These are phyloP conservation scores for Hypselothyrea guttata DNA, from an alignment of 2,888 invertebrate genomes.

Conservation along the genomic window DNA sequence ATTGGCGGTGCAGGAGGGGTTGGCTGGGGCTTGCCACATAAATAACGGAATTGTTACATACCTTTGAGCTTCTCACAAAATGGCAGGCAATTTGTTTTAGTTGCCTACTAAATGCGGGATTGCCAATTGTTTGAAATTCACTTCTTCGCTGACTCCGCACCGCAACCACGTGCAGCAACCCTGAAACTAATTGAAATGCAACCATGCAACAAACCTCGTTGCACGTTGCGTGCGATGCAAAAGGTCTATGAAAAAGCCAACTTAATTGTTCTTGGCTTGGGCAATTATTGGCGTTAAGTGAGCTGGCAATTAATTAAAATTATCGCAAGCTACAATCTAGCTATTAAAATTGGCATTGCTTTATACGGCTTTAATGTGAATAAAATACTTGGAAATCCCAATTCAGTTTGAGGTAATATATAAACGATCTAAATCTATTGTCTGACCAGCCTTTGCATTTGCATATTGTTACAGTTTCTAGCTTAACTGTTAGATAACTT, in stretches of 20 bases:
- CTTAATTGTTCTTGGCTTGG: conserved; percentile 40
- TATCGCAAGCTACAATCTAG: neutral
- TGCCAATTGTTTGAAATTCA: conserved; percentile 53
- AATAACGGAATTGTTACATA: conserved; percentile 33
- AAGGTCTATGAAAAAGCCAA: conserved; percentile 13
- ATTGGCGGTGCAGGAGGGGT: conserved; percentile 1
- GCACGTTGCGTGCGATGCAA: conserved; percentile 32
- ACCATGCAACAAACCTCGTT: conserved; percentile 55
- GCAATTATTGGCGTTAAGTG: conserved; percentile 22
- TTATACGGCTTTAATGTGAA: no score
- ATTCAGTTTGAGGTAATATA: no score
- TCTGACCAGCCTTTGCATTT: no score
- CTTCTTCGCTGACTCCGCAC: conserved; percentile 24
- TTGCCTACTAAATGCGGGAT: conserved; percentile 40
- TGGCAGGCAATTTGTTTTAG: conserved; percentile 61
- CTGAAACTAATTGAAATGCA: conserved; percentile 71
- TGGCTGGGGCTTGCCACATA: conserved; percentile 22
- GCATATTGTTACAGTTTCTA: no score
- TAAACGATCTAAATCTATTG: no score
- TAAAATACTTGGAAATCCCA: no score
- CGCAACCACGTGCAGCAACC: conserved; percentile 9
- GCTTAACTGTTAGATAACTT: no score
- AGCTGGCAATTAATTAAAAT: conserved; percentile 21
- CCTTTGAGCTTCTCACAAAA: conserved; percentile 24
- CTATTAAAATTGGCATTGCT: neutral